Evolutionary conservation across 1,140 invertebrate genomes (phyloP).

Genomic region (Pollicipes pollicipes): DNA sequence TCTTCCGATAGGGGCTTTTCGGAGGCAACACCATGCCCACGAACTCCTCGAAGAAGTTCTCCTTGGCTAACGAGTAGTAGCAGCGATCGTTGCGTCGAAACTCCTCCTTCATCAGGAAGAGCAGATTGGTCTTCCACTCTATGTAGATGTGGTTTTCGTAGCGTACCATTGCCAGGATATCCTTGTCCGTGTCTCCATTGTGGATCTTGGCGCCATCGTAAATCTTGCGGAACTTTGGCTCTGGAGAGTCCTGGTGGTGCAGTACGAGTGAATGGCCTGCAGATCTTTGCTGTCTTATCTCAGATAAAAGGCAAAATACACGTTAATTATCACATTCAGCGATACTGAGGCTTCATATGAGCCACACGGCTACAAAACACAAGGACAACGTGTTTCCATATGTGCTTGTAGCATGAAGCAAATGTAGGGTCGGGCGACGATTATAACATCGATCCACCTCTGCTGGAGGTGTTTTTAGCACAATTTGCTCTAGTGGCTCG

Average conservation of each 20-base stretch:
- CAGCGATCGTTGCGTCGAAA: conserved; percentile 41
- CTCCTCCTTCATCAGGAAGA: conserved; percentile 41
- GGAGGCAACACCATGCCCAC: conserved; percentile 51
- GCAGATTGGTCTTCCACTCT: conserved; percentile 58
- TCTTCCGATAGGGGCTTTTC: conserved; percentile 49
- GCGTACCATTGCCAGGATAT: conserved; percentile 40
- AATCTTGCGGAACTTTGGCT: conserved; percentile 13
- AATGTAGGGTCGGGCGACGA: no score
- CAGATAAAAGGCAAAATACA: no score
- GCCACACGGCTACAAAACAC: no score
- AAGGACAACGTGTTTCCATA: no score
- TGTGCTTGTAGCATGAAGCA: no score
- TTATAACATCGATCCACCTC: no score
- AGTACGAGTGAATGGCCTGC: no score
- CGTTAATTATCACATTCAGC: no score
- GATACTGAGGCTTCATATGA: no score
- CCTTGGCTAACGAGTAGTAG: conserved; percentile 46
- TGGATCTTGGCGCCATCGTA: conserved; percentile 11
- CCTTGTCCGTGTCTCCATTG: conserved; percentile 18
- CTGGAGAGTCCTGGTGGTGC: conserved; percentile 1
- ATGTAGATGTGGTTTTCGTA: conserved; percentile 48
- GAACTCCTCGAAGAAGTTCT: conserved; percentile 49
- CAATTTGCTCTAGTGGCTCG: no score
- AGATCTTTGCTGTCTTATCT: no score
- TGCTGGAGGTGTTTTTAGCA: no score